Evolutionary conservation across 2,797 vertebrate genomes (phyloP).

Genomic region (Notoglanidium macrostoma): DNA sequence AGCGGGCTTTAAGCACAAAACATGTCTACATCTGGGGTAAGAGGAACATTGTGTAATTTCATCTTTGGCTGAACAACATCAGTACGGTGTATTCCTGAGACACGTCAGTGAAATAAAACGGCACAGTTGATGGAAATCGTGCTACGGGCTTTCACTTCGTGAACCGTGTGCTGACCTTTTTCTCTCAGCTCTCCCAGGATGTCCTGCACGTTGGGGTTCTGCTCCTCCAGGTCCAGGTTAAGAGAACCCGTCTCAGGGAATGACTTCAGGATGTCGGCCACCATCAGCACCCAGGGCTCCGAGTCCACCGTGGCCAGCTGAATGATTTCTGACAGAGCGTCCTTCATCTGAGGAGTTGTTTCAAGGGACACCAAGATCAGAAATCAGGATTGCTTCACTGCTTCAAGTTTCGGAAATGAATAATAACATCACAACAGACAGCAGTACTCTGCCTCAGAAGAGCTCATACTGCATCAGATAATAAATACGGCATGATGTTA

Average conservation of each 20-base stretch:
- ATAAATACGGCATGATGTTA: not conserved
- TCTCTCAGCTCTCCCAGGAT: conserved; percentile 95
- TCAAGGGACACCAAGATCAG: not conserved
- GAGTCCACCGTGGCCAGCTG: conserved; percentile 95
- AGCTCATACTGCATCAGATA: not conserved
- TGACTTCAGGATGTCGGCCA: conserved; percentile 96
- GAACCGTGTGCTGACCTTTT: conserved; percentile 79
- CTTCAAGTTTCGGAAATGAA: not conserved
- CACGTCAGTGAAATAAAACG: not conserved
- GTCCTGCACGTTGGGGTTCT: conserved; percentile 98
- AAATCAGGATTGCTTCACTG: not conserved
- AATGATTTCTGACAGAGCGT: conserved; percentile 93
- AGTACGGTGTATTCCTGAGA: not conserved
- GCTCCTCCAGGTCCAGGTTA: conserved; percentile 96
- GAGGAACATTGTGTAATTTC: not conserved
- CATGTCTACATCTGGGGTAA: not conserved
- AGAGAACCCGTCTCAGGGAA: conserved; percentile 96
- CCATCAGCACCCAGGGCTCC: conserved; percentile 99
- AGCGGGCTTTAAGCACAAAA: not conserved
- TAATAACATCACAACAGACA: not conserved
- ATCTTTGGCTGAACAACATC: not conserved
- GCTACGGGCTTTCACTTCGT: not conserved
- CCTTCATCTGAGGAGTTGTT: conserved; percentile 85
- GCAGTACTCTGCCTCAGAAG: not conserved
- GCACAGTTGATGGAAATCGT: not conserved